Conservation (phyloP, 2,888 invertebrate species). For the Epinotia bilunana region DNA sequence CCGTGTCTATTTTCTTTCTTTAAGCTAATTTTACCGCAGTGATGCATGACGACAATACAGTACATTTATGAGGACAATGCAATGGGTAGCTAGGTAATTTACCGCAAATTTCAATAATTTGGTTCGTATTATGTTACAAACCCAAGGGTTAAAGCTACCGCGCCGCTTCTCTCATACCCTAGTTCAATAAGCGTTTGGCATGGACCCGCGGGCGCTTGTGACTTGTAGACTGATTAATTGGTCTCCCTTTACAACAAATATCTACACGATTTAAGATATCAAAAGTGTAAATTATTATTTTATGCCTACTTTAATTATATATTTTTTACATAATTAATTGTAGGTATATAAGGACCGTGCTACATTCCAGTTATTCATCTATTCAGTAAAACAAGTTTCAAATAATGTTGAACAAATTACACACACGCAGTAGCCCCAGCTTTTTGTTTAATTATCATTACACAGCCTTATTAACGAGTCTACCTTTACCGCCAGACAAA, state of each 20-base stretch:
- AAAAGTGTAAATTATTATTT: not conserved
- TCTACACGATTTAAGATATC: slow-evolving; percentile 11
- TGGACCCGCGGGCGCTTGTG: slow-evolving; percentile 8
- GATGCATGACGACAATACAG: no score
- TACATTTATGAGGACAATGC: no score
- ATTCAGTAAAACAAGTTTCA: not conserved
- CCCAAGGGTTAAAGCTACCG: no score
- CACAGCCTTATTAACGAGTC: slow-evolving; percentile 17
- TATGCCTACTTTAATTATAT: no score
- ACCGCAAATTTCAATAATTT: no score
- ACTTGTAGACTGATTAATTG: slow-evolving; percentile 12
- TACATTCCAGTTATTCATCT: not conserved
- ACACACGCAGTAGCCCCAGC: not conserved
- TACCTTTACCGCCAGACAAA: slow-evolving; percentile 22
- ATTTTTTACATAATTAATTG: not conserved
- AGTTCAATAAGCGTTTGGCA: not conserved
- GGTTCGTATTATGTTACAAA: not conserved
- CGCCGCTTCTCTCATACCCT: not conserved
- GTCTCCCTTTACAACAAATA: not conserved
- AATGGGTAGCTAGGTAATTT: not conserved
- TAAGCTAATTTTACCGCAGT: no score
- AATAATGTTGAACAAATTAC: not conserved
- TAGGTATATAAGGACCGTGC: not conserved
- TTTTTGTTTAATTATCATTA: not conserved
- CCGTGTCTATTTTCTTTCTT: no score